These are phyloP conservation scores for Daubentonia madagascariensis DNA, from an alignment of 2,113 vertebrate species.

Conservation along the genomic window DNA sequence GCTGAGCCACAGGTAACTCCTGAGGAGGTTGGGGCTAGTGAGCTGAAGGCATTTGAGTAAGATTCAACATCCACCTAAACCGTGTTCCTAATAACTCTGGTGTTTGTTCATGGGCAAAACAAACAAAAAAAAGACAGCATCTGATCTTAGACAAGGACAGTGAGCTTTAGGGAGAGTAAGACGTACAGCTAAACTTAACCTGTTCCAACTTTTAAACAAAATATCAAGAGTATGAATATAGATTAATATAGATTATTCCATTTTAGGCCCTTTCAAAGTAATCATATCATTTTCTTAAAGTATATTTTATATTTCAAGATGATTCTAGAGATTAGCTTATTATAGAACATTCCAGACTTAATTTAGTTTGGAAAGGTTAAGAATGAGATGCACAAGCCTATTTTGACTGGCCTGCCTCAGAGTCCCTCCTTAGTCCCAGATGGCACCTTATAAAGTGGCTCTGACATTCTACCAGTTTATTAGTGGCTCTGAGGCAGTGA, in stretches of 20 bases:
- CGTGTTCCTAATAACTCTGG: fast-evolving
- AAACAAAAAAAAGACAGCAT: neutral
- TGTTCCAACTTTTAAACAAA: neutral
- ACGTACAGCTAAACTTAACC: neutral
- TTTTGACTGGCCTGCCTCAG: neutral
- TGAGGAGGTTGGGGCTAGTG: neutral
- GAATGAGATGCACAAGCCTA: fast-evolving
- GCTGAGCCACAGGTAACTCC: neutral
- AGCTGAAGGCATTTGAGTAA: neutral
- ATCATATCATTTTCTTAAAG: neutral
- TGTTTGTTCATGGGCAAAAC: neutral
- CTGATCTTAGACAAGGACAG: neutral
- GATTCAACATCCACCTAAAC: neutral
- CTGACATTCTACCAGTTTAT: constrained; percentile 11
- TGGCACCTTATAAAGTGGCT: neutral
- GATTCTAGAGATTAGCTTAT: neutral
- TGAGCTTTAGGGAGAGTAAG: neutral
- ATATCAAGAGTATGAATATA: neutral
- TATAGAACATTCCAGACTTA: neutral
- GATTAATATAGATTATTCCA: neutral
- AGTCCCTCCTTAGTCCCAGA: neutral
- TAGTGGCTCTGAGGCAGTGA: neutral
- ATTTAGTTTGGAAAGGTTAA: neutral
- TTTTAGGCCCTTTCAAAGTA: neutral
- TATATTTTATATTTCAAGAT: neutral